Evolutionary conservation across 2,113 vertebrate species (phyloP).

Genomic region (Myocastor coypus): DNA sequence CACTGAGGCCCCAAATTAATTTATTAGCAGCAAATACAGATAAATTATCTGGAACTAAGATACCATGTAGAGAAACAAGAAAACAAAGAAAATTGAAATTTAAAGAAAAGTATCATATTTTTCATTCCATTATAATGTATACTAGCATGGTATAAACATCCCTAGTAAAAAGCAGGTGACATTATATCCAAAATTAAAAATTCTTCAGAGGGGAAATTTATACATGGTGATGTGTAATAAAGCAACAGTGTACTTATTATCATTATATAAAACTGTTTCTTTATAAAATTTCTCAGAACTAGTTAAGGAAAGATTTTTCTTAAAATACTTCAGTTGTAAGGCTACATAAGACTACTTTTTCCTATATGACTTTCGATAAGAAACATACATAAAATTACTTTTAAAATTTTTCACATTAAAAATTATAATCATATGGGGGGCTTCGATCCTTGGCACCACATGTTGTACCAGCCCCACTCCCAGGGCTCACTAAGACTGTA

Average conservation of each 20-base stretch:
- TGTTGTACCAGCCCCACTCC: no score
- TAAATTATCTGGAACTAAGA: background rate
- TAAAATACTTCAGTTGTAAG: background rate
- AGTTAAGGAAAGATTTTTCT: background rate
- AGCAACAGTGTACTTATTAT: background rate
- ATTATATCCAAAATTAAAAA: background rate
- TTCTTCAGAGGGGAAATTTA: background rate
- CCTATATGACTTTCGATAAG: background rate
- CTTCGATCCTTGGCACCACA: no score
- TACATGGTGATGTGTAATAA: background rate
- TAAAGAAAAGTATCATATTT: background rate
- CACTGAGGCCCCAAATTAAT: background rate
- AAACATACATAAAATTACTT: background rate
- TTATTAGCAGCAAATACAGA: background rate
- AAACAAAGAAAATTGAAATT: background rate
- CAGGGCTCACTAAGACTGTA: no score
- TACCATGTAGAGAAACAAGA: background rate
- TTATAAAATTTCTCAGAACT: background rate
- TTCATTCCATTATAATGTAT: background rate
- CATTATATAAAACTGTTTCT: background rate
- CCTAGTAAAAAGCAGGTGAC: background rate
- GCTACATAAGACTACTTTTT: background rate
- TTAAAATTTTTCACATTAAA: slow-evolving; percentile 6
- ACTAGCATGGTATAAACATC: background rate
- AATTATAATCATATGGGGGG: background rate